Percentiles rank a stretch among this genome's conserved stretches.
Conservation (phyloP, 1,140 invertebrate genomes). For the Listronotus oregonensis region DNA sequence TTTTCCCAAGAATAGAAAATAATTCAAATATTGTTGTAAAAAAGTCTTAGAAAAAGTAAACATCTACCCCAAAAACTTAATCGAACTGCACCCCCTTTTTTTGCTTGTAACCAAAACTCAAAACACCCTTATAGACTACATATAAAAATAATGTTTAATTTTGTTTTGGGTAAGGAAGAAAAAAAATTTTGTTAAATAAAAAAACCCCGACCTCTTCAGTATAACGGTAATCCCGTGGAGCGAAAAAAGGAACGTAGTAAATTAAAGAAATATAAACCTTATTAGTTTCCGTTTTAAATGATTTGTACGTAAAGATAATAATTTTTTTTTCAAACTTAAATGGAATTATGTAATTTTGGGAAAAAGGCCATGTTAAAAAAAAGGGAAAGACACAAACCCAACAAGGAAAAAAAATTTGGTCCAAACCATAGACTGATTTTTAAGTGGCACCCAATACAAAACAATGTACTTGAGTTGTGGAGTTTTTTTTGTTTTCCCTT, state of each 20-base stretch:
- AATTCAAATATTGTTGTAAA: too few relatives aligned
- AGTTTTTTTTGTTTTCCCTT: constrained; percentile 98
- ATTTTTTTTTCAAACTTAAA: constrained; percentile 84
- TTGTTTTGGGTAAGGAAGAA: constrained; percentile 93
- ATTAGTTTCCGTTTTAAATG: constrained; percentile 95
- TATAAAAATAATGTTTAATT: too few relatives aligned
- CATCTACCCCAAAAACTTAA: too few relatives aligned
- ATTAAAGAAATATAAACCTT: constrained; percentile 75
- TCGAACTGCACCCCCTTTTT: too few relatives aligned
- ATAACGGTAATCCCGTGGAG: constrained; percentile 87
- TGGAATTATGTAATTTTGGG: constrained; percentile 98
- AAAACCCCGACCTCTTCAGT: constrained; percentile 86
- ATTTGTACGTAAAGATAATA: constrained; percentile 95
- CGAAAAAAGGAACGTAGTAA: constrained; percentile 74
- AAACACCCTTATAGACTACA: too few relatives aligned
- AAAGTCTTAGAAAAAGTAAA: too few relatives aligned
- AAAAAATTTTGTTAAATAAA: constrained; percentile 82
- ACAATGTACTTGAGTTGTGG: constrained; percentile 97
- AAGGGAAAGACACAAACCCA: constrained; percentile 95
- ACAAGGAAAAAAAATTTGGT: constrained; percentile 86
- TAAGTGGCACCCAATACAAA: constrained; percentile 96
- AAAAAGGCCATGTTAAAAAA: constrained; percentile 98
- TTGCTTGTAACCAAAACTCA: too few relatives aligned
- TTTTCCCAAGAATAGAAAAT: too few relatives aligned
- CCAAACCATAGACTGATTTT: constrained; percentile 93